These are phyloP conservation scores for Amphiduros pacificus DNA, from an alignment of 2,888 invertebrate genomes.

Conservation along the genomic window DNA sequence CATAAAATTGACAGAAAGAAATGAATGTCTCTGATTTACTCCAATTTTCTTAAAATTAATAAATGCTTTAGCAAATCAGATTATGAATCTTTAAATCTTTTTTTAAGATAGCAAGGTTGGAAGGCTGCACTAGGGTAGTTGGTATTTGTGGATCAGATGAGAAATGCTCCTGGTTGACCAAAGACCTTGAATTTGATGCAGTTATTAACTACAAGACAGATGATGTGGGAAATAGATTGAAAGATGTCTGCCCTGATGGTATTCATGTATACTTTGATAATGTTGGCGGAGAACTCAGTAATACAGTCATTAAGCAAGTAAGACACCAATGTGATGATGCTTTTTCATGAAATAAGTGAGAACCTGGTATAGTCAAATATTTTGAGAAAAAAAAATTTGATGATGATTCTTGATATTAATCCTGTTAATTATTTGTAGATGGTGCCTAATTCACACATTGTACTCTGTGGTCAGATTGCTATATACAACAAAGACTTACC, in stretches of 20 bases:
- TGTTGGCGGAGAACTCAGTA: slow-evolving; percentile 58
- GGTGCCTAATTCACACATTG: slow-evolving; percentile 49
- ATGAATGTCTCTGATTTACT: too few relatives aligned
- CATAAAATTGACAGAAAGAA: too few relatives aligned
- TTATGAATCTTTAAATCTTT: background rate
- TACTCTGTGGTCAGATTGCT: slow-evolving; percentile 60
- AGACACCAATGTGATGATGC: background rate
- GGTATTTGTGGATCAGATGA: slow-evolving; percentile 59
- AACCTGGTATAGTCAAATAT: background rate
- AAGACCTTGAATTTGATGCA: slow-evolving; percentile 51
- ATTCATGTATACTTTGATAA: slow-evolving; percentile 61
- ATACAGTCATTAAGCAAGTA: slow-evolving; percentile 56
- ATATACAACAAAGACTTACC: slow-evolving; percentile 59
- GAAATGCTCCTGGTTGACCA: slow-evolving; percentile 51
- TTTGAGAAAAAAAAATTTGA: too few relatives aligned
- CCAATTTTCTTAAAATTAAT: too few relatives aligned
- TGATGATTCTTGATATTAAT: too few relatives aligned
- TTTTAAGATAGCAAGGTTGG: slow-evolving; percentile 48
- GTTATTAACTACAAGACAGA: slow-evolving; percentile 58
- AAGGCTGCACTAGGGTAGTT: slow-evolving; percentile 51
- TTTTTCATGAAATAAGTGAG: background rate
- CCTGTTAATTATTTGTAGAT: slow-evolving; percentile 44
- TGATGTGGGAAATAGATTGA: slow-evolving; percentile 41
- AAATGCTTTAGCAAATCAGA: background rate
- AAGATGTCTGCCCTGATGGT: slow-evolving; percentile 50